Base-by-base conservation (phyloP, 2,797 vertebrate species). In the Argyrosomus regius region DNA sequence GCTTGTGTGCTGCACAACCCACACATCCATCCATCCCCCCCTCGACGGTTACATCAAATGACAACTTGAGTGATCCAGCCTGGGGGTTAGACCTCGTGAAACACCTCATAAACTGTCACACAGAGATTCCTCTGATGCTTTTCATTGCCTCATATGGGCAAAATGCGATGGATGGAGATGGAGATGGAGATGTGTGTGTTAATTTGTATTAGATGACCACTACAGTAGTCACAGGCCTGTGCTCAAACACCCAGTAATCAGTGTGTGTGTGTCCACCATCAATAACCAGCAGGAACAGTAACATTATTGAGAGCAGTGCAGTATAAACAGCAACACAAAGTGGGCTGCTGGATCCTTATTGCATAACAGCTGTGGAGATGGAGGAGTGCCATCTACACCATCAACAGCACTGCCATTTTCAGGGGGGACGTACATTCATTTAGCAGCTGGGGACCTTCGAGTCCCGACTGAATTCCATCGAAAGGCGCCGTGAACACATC, bases 321-420 rank as follows among this genome's bases (percentile, higher is more conserved):
- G 81, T 14, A 82, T 16, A 48, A 67, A 57, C 89, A 78, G 83
- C 64, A 78, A 65, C 72, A 56, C 52, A 72, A 28, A 78, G 83
- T 80, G 78, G 78, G 84, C 80, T 88, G 83, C 67, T 89, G 84
- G 66, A 77, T 87, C 80, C 73, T 39, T 76, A 86, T 93, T 94
- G 89, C 93, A 85, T 93, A 94, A 94, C 88, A 91, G 87, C 90
- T 92, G 91, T 88, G 84, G 77, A 66, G 78, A 87, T 87, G 89
- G 90, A 89, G 80, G 83, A 83, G 82, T 76, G 88, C 87, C 90
- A 88, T 82, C 50, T 70, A 49, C 58, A 84, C 71, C 85, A 83
- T 72, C 85, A 69, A 26, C 80, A 66, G 46, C 77, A 16, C 80
- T 80, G 85, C 87, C 87, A 88, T 91, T 84, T 84, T 88, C 78